Evolutionary conservation across 2,888 invertebrate species (phyloP).

Genomic region (Chelonus formosanus): DNA sequence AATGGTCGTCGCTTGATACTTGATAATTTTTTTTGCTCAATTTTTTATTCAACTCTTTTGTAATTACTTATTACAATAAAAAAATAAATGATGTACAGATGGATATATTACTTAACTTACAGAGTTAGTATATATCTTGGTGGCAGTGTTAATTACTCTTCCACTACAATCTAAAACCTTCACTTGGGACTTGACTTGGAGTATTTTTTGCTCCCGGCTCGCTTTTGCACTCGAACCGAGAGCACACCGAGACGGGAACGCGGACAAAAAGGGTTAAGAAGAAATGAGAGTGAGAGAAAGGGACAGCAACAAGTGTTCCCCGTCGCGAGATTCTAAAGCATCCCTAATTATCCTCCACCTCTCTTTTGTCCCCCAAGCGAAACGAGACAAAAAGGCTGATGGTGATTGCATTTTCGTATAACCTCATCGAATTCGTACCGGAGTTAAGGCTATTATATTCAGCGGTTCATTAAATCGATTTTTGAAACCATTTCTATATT

Average conservation of each 20-base stretch:
- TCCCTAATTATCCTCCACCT: conserved; percentile 58
- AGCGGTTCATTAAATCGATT: conserved; percentile 44
- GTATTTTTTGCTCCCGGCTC: background rate
- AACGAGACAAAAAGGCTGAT: conserved; percentile 60
- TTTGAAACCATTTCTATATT: conserved; percentile 38
- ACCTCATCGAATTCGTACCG: conserved; percentile 48
- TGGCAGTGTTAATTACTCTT: conserved; percentile 65
- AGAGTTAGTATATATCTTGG: too few species aligned
- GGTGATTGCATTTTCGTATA: conserved; percentile 64
- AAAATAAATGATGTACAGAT: too few species aligned
- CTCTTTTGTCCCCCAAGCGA: conserved; percentile 51
- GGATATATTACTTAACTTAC: too few species aligned
- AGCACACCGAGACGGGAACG: conserved; percentile 17
- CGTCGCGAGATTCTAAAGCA: conserved; percentile 61
- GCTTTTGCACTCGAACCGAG: conserved; percentile 12
- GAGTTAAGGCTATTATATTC: conserved; percentile 34
- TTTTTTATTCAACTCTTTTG: background rate
- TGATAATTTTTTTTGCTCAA: too few species aligned
- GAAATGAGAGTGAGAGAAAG: conserved; percentile 28
- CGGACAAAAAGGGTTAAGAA: conserved; percentile 26
- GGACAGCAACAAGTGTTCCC: conserved; percentile 63
- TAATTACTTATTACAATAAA: background rate
- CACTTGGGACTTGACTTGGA: too few species aligned
- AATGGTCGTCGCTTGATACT: too few species aligned
- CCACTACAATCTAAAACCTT: conserved; percentile 47